Conservation (phyloP, 2,888 invertebrate species). For the Tolmerus cingulatus region DNA sequence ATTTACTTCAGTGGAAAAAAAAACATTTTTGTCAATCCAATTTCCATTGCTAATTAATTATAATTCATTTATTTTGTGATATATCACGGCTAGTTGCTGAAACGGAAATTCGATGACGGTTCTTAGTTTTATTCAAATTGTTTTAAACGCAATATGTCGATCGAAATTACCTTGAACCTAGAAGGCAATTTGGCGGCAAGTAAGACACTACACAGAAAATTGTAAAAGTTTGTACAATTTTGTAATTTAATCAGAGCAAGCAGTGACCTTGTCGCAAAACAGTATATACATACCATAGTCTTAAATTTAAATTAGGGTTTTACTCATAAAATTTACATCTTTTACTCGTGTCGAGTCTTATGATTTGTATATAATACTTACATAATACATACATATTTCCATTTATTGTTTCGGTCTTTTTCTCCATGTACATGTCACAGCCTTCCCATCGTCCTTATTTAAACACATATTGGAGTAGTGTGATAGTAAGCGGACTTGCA, state of each 20-base stretch:
- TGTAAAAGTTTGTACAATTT: background rate
- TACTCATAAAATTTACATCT: too few species aligned
- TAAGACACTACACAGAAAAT: background rate
- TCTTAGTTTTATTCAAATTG: background rate
- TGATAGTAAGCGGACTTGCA: too few species aligned
- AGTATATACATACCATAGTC: background rate
- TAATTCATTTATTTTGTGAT: background rate
- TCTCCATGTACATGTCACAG: too few species aligned
- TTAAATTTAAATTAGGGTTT: background rate
- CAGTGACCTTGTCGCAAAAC: background rate
- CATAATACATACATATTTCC: too few species aligned
- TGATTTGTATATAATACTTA: too few species aligned
- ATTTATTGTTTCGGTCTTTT: too few species aligned
- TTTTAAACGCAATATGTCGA: background rate
- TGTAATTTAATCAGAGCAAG: background rate
- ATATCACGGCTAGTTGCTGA: background rate
- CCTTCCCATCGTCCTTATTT: too few species aligned
- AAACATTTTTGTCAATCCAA: background rate
- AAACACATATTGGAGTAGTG: too few species aligned
- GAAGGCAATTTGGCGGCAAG: background rate
- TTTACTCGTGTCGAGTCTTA: background rate
- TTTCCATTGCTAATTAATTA: background rate
- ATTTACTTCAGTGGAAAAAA: background rate
- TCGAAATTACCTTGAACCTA: background rate
- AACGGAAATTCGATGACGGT: background rate